Percentiles rank a stretch among this genome's conserved stretches.
These are phyloP conservation scores for Drosophila punjabiensis DNA, from an alignment of 1,140 invertebrate species.

Conservation along the genomic window DNA sequence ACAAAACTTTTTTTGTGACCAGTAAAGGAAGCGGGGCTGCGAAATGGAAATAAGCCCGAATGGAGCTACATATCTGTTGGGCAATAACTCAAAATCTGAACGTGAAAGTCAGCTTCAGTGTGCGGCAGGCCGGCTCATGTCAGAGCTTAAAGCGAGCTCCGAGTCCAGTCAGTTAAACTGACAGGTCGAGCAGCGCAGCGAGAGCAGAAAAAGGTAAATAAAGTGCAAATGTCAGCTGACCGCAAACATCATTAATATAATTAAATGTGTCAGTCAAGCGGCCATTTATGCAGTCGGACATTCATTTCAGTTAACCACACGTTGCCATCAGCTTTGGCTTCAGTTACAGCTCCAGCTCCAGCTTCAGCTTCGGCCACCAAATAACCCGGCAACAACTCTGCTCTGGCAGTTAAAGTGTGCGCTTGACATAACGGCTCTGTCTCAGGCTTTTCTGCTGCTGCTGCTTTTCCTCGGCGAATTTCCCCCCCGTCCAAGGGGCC, in stretches of 20 bases:
- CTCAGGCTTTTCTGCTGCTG: slow-evolving; percentile 32
- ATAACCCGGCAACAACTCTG: slow-evolving; percentile 39
- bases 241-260: slow-evolving; percentile 85
- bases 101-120: slow-evolving; percentile 40
- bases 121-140: slow-evolving; percentile 32
- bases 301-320: slow-evolving; percentile 78
- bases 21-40: slow-evolving; percentile 41
- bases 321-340: slow-evolving; percentile 28
- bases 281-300: slow-evolving; percentile 80
- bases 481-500: slow-evolving; percentile 13
- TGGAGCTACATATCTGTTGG: slow-evolving; percentile 54
- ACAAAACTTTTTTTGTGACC: slow-evolving; percentile 45
- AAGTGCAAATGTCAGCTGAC: slow-evolving; percentile 85
- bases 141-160: slow-evolving; percentile 45
- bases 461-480: slow-evolving; percentile 23
- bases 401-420: slow-evolving; percentile 75
- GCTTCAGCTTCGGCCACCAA: slow-evolving; percentile 28
- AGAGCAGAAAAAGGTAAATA: slow-evolving; percentile 62
- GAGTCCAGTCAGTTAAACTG: slow-evolving; percentile 59
- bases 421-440: slow-evolving; percentile 66
- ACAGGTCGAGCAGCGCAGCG: slow-evolving; percentile 41
- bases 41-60: slow-evolving; percentile 64
- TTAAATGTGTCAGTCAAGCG: slow-evolving; percentile 84
- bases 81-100: slow-evolving; percentile 64
- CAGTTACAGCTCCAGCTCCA: neutral